These are phyloP conservation scores for Linurgus olivaceus DNA, from an alignment of 2,797 vertebrate species.

Conservation along the genomic window DNA sequence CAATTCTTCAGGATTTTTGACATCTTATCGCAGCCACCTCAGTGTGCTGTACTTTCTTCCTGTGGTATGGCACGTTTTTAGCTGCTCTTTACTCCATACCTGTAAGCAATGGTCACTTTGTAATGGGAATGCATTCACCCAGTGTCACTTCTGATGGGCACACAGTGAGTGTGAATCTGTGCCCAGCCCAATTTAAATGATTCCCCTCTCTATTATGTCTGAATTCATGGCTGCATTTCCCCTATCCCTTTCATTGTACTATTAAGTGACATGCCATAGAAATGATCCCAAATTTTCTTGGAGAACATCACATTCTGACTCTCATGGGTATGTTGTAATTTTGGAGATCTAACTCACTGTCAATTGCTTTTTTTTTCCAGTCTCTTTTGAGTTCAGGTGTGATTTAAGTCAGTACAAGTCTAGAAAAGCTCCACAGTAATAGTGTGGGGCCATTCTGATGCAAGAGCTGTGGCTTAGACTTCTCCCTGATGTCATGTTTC, in stretches of 20 bases:
- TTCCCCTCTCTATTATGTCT: neutral
- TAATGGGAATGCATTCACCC: neutral
- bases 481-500: neutral
- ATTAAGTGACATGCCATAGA: neutral
- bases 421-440: neutral
- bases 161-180: neutral
- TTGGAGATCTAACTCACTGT: neutral
- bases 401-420: neutral
- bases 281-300: neutral
- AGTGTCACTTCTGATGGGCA: neutral
- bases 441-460: neutral
- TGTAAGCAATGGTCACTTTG: neutral
- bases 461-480: neutral
- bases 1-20: neutral
- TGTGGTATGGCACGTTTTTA: neutral
- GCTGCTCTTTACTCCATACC: neutral
- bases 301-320: neutral
- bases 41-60: neutral
- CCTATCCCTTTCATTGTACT: neutral
- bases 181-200: neutral
- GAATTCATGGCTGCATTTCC: accelerated
- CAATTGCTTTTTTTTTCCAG: neutral
- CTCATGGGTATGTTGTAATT: neutral
- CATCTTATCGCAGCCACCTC: neutral
- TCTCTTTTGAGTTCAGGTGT: neutral